Evolutionary conservation across 2,113 vertebrate genomes (phyloP), one percentile per base, ranked within the genome.

Genomic region (Psittacara wagleri): DNA sequence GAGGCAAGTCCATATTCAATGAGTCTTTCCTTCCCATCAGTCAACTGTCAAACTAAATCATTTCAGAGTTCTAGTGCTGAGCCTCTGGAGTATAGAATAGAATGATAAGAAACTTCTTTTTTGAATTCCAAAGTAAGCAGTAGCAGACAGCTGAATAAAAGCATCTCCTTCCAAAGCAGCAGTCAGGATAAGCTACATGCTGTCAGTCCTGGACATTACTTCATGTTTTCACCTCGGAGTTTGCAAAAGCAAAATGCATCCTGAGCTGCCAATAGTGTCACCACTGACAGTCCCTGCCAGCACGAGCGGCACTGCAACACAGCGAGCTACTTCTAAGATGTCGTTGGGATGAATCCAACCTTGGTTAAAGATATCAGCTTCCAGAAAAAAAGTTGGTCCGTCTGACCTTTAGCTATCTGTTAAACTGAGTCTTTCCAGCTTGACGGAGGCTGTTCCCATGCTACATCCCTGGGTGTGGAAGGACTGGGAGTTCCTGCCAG

Each of bases 261-360:
- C 39, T 35, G 44, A 55, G 37, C 24, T 76, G 68, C n/a, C 31
- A 27, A 6, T 18, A 19, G 22, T 59, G 57, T 35, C 57, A 59
- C 57, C n/a, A 5, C 20, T 35, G 57, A 59, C 57, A 59, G 57
- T 3, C 57, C 57, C 57, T 35, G 57, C 13, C 33, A 35, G 57
- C 43, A 27, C 1, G 1, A 51, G 66, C 0, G 0, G 22, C 2
- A 15, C 4, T 35, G n/a, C 29, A 9, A 7, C 3, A 27, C 9
- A 14, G n/a, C 1, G 8, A 64, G 10, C 4, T 59, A 9, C 19
- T 74, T 8, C 33, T 23, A 9, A 70, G 44, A 13, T 84, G 12
- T 17, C 5, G 0, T 13, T 44, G 52, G 28, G 43, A 46, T 27
- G 17, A 59, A 46, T 43, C 63, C 0, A 0, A 33, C 15, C 51